Base-by-base conservation (phyloP, 2,113 vertebrate genomes). In the Orthonyx spaldingii region DNA sequence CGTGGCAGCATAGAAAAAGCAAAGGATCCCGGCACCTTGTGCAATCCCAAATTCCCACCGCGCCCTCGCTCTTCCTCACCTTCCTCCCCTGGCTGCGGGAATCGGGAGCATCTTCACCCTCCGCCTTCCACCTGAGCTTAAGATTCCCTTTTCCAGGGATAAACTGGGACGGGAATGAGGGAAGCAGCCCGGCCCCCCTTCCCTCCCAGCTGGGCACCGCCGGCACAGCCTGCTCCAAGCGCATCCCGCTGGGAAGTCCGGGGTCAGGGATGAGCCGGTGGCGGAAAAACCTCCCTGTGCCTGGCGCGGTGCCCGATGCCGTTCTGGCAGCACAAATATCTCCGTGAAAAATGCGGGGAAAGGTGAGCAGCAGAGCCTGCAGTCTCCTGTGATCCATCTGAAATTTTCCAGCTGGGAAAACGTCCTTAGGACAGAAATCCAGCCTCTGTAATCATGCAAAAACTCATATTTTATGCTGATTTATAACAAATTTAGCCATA, bases 401-500 rank as follows among this genome's bases (percentile, higher is more conserved):
- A 1, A 44, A 47, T 70, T 46, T 84, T 39, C 61, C 44, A 12
- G 30, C 35, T 8, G 4, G 79, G 53, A 60, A 28, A 57, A 42
- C 2, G 10, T 12, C 63, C 68, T 19, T 10, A 6, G 37, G 41
- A 22, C 6, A 9, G 16, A 27, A 20, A 55, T 5, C 26, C 19
- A 1, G 17, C 8, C 21, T 10, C 37, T 9, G 0, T 0, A 4
- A 19, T 5, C 1, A 1, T 1, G 9, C 5, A 9, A 33, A 75
- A 24, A 18, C 1, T 11, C 1, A 0, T 5, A 1, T 12, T 61
- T 53, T 23, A 9, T 16, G 23, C 4, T 16, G 0, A 39, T 52
- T 61, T 9, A 0, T 3, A 28, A 30, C 3, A 16, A 69, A 37
- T 21, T 0, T 11, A 7, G 11, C 0, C 0, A 10, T 0, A 4